Conservation (phyloP, 2,888 invertebrate species). For the Ligdia adustata region DNA sequence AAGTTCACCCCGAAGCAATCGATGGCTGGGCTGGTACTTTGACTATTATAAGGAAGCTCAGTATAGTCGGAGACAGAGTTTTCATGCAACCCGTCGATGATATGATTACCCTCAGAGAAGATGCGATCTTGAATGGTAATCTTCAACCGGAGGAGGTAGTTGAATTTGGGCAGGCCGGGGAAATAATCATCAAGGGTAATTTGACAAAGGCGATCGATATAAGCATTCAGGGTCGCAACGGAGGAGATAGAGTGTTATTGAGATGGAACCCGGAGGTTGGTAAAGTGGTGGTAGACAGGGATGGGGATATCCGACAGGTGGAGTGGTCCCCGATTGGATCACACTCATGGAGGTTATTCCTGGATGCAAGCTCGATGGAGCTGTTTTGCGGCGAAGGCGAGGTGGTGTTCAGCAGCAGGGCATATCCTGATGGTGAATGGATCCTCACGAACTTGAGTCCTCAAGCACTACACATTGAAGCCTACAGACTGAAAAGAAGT, state of each 20-base stretch:
- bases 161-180: slow-evolving; percentile 60
- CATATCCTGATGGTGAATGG: slow-evolving; percentile 69
- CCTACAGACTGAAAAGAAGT: slow-evolving; percentile 60
- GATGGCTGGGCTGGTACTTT: slow-evolving; percentile 76
- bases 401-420: slow-evolving; percentile 72
- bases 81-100: slow-evolving; percentile 62
- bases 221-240: slow-evolving; percentile 55
- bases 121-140: slow-evolving; percentile 43
- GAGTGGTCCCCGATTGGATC: slow-evolving; percentile 63
- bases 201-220: slow-evolving; percentile 54
- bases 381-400: slow-evolving; percentile 77
- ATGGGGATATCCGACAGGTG: slow-evolving; percentile 65
- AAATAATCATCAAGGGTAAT: slow-evolving; percentile 56
- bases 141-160: slow-evolving; percentile 41
- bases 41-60: slow-evolving; percentile 69
- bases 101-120: slow-evolving; percentile 55
- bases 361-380: slow-evolving; percentile 73
- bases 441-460: slow-evolving; percentile 59
- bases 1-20: slow-evolving; percentile 58
- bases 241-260: slow-evolving; percentile 55
- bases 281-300: slow-evolving; percentile 63
- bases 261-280: slow-evolving; percentile 57
- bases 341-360: slow-evolving; percentile 61
- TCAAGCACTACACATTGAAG: slow-evolving; percentile 54
- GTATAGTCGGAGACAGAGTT: slow-evolving; percentile 55